Conservation (phyloP, 2,888 invertebrate species). For the Ennomos erosarius region DNA sequence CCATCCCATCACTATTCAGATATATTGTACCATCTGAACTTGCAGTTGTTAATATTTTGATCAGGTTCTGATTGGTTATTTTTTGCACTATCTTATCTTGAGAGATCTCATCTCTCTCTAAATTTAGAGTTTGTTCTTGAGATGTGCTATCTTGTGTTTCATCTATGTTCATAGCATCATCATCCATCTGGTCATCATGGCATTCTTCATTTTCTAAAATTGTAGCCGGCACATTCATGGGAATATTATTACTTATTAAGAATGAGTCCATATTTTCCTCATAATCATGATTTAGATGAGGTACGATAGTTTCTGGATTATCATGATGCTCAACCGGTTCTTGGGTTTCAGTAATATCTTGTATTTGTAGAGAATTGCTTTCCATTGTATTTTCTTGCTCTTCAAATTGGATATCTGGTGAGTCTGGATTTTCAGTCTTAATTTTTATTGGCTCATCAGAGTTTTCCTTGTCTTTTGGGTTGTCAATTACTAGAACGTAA, state of each 20-base stretch:
- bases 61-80: constrained; percentile 59
- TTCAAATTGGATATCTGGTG: constrained; percentile 32
- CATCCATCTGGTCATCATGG: constrained; percentile 56
- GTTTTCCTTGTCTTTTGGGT: constrained; percentile 48
- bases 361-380: constrained; percentile 16
- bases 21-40: constrained; percentile 66
- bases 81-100: constrained; percentile 27
- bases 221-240: constrained; percentile 74
- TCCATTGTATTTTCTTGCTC: constrained; percentile 23
- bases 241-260: constrained; percentile 65
- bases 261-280: constrained; percentile 70
- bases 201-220: constrained; percentile 76
- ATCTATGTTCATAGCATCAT: constrained; percentile 55
- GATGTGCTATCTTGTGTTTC: constrained; percentile 51
- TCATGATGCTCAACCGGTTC: constrained; percentile 28
- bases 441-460: constrained; percentile 3
- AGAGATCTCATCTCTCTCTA: constrained; percentile 35
- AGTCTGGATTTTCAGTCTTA: constrained; percentile 20
- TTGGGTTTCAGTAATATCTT: not conserved
- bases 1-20: constrained; percentile 56
- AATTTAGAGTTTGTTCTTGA: constrained; percentile 49
- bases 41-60: constrained; percentile 71
- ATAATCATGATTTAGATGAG: constrained; percentile 47
- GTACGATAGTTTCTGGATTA: too few relatives aligned
- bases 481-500: constrained; percentile 79